Percentiles rank a stretch among this genome's conserved stretches.
Conservation (phyloP, 2,797 vertebrate species). For the Mastacembelus armatus region DNA sequence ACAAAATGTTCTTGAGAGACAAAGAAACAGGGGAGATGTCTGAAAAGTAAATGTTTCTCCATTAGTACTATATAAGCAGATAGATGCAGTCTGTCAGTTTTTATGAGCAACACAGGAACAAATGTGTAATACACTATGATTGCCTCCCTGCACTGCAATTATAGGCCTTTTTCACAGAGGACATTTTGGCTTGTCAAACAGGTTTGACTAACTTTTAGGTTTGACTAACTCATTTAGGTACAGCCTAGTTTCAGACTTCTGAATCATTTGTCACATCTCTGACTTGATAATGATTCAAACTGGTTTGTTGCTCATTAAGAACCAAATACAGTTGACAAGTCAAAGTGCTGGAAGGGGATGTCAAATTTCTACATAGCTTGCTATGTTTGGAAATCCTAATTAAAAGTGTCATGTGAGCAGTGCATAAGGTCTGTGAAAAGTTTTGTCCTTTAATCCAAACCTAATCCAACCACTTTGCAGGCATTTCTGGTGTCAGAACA, state of each 20-base stretch:
- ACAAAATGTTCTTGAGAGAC: constrained; percentile 15
- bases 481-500: not conserved
- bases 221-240: not conserved
- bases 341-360: no score
- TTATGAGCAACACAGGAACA: constrained; percentile 20
- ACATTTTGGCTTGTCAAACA: constrained; percentile 24
- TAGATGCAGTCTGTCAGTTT: constrained; percentile 13
- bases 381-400: not conserved
- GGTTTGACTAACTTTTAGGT: not conserved
- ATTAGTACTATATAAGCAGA: constrained; percentile 17
- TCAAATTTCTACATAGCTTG: no score
- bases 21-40: not conserved
- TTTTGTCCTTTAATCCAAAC: not conserved
- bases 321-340: no score
- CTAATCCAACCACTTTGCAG: no score
- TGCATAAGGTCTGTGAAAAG: not conserved
- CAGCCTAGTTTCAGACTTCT: not conserved
- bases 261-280: not conserved
- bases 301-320: no score
- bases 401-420: not conserved
- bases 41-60: constrained; percentile 18
- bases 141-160: constrained; percentile 5
- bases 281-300: not conserved
- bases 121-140: constrained; percentile 22
- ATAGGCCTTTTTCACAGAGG: constrained; percentile 15